phyloP scores from a whole-genome alignment of 2,888 invertebrate species.

The Drosophila villosipedis region DNA sequence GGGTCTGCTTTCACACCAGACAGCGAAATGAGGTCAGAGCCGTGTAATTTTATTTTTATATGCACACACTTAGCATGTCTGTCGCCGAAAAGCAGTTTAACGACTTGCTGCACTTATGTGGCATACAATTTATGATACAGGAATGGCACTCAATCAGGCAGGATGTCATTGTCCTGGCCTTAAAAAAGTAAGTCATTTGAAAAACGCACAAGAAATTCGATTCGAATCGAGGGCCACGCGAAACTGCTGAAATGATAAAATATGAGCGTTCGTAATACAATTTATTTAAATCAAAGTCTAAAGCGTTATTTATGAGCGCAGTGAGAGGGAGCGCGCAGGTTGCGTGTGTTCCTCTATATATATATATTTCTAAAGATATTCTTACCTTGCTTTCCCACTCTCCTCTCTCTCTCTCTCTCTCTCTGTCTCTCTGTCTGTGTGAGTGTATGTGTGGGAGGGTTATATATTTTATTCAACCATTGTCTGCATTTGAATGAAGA shows the following conservation, averaged over 20 bases:
- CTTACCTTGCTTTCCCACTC: not conserved
- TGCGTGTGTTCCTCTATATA: conserved; percentile 41
- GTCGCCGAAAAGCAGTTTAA: conserved; percentile 32
- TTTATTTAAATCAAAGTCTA: conserved; percentile 84
- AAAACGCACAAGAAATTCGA: conserved; percentile 54
- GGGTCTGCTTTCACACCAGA: conserved; percentile 7
- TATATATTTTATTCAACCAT: conserved; percentile 69
- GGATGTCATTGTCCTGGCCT: conserved; percentile 45
- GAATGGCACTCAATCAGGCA: conserved; percentile 65
- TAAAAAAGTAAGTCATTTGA: conserved; percentile 34
- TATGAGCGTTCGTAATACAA: conserved; percentile 81
- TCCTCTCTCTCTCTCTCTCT: not conserved
- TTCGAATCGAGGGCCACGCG: conserved; percentile 57
- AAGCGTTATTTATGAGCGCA: conserved; percentile 82
- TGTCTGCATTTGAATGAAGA: conserved; percentile 75
- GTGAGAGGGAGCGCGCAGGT: conserved; percentile 15
- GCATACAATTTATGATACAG: conserved; percentile 60
- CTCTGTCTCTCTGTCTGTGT: not conserved
- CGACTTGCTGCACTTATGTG: conserved; percentile 41
- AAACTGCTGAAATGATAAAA: conserved; percentile 78
- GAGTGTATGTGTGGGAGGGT: conserved; percentile 9
- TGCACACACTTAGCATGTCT: conserved; percentile 20
- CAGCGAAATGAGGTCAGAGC: conserved; percentile 37
- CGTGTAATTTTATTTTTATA: conserved; percentile 12
- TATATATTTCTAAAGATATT: not conserved